phyloP scores from a whole-genome alignment of 2,888 invertebrate genomes.

The Cataglyphis rosenhaueri region DNA sequence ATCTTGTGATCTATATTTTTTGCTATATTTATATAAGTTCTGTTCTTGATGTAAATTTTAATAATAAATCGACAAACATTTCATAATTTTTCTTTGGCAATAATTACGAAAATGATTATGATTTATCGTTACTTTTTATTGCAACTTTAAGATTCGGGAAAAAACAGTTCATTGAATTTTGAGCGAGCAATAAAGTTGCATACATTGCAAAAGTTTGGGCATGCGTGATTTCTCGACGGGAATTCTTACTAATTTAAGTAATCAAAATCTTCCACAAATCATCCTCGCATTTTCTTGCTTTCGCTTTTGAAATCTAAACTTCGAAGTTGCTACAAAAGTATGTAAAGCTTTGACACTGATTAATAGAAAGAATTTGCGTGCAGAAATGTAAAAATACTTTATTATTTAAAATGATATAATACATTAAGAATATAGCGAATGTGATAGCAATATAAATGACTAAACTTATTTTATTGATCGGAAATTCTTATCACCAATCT shows the following conservation, averaged over 20 bases:
- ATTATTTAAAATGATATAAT: slow-evolving; percentile 18
- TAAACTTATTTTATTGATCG: slow-evolving; percentile 20
- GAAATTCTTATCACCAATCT: background rate
- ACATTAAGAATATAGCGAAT: background rate
- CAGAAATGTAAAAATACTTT: slow-evolving; percentile 41
- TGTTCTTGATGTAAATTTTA: background rate
- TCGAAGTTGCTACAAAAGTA: slow-evolving; percentile 28
- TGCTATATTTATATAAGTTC: background rate
- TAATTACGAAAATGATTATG: background rate
- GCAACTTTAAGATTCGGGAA: background rate
- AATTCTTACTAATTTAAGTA: background rate
- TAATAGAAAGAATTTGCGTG: slow-evolving; percentile 38
- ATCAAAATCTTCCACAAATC: background rate
- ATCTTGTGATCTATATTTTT: background rate
- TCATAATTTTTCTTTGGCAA: background rate
- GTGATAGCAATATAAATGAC: background rate
- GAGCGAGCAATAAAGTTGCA: background rate
- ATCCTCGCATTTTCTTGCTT: background rate
- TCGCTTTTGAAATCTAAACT: background rate
- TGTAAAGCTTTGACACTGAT: slow-evolving; percentile 66
- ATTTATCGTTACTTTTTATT: background rate
- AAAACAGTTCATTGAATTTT: background rate
- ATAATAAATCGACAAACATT: background rate
- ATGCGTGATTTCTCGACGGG: background rate
- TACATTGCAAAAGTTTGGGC: background rate